Evolutionary conservation across 2,113 vertebrate species (phyloP).

Genomic region (Aegotheles bennettii): DNA sequence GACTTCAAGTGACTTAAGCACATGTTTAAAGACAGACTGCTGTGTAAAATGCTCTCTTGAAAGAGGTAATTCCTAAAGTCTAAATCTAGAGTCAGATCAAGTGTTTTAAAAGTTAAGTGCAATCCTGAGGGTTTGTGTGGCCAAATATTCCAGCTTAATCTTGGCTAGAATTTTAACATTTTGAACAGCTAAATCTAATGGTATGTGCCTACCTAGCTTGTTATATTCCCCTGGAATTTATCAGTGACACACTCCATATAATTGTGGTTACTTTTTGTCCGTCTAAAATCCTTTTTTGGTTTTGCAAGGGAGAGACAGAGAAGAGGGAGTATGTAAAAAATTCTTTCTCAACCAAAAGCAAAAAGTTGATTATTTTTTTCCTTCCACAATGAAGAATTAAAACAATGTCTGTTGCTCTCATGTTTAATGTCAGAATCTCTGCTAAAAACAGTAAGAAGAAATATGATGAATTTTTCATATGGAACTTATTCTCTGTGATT

Average conservation of each 20-base stretch:
- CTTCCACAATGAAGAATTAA: slow-evolving; percentile 18
- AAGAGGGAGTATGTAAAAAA: slow-evolving; percentile 34
- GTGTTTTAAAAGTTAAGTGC: slow-evolving; percentile 9
- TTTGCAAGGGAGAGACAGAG: slow-evolving; percentile 12
- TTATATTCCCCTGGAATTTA: slow-evolving; percentile 52
- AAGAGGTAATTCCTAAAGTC: not conserved
- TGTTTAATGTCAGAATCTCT: not conserved
- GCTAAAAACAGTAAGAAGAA: slow-evolving; percentile 4
- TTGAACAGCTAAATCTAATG: slow-evolving; percentile 23
- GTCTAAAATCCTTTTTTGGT: slow-evolving; percentile 37
- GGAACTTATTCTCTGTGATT: slow-evolving; percentile 33
- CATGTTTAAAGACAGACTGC: slow-evolving; percentile 4
- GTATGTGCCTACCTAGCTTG: slow-evolving; percentile 51
- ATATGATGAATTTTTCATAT: slow-evolving; percentile 12
- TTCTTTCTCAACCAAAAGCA: slow-evolving; percentile 10
- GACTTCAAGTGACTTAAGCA: not conserved
- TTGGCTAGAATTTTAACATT: slow-evolving; percentile 31
- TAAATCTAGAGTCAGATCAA: not conserved
- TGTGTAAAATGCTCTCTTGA: not conserved
- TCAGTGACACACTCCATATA: slow-evolving; percentile 57
- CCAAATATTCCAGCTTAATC: not conserved
- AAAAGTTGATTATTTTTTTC: not conserved
- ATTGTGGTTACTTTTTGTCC: slow-evolving; percentile 48
- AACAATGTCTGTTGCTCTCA: slow-evolving; percentile 21
- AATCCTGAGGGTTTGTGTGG: not conserved